Base-by-base conservation (phyloP, 2,113 vertebrate genomes). In the Cyprinodon tularosa region DNA sequence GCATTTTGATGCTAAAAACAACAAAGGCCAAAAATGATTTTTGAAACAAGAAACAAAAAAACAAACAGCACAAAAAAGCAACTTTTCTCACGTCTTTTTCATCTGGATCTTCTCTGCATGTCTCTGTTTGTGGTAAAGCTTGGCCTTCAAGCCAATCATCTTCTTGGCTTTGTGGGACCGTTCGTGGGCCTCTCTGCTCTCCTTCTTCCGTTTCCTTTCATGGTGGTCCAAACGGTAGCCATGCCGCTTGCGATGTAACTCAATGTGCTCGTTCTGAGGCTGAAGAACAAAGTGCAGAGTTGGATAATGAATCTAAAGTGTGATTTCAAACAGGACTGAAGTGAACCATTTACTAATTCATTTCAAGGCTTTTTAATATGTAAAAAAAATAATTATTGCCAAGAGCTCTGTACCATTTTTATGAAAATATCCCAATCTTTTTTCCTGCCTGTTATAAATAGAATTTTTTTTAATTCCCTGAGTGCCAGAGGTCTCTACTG, bases 51-150 rank as follows among this genome's bases (percentile, higher is more conserved):
- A 0, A 2, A 1, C 12, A 5, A 37, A 45, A 29, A 29, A 22
- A 40, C 7, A 65, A 9, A 2, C 29, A 1, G 1, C 29, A 17
- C 37, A 11, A 11, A 48, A 40, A n/a, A n/a, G 4, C 1, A 29
- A 40, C 57, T 14, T 10, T 44, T 38, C 42, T 96, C 85, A 99
- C 98, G 98, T 99, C 88, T 99, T 99, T 89, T 99, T 99, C 96
- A 99, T 99, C 90, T 99, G 98, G 89, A 99, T 97, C 94, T 99
- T 99, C 92, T 99, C 98, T 0, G 97, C 94, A 12, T 99, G 97
- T 66, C 97, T 96, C 93, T 99, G 97, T 82, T 98, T 98, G 88
- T 99, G 97, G 89, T 99, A 99, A 4, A 99, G 94, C 90, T 98
- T 99, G 86, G 98, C 98, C 90, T 99, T 99, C 83, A 99, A 83